A percentile compares a stretch with the other conserved stretches of the same genome.
Evolutionary conservation across 2,113 vertebrate genomes (phyloP).

Genomic region (Microtus richardsoni): DNA sequence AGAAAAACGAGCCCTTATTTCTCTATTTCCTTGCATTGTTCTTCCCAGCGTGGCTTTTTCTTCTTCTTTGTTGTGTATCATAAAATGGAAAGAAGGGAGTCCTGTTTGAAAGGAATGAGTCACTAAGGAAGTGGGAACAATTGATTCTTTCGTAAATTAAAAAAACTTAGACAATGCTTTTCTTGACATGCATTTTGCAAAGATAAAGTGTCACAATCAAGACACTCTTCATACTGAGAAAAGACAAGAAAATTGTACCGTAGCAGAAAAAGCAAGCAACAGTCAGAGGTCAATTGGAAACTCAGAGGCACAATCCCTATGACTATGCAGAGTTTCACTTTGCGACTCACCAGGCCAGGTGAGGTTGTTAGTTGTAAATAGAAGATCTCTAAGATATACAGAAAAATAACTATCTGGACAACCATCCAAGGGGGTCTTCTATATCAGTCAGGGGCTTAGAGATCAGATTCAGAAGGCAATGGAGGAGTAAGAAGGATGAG

Average conservation of each 20-base stretch:
- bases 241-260: conserved; percentile 36
- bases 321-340: conserved; percentile 12
- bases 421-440: neutral
- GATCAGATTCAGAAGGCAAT: neutral
- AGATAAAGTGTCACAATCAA: conserved; percentile 5
- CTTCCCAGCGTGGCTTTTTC: neutral
- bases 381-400: conserved; percentile 41
- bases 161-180: conserved; percentile 52
- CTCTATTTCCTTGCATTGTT: neutral
- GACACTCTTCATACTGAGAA: conserved; percentile 38
- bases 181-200: conserved; percentile 16
- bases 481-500: neutral
- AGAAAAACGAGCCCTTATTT: neutral
- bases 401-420: conserved; percentile 48
- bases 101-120: conserved; percentile 50
- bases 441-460: neutral
- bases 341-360: neutral
- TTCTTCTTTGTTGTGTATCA: conserved; percentile 46
- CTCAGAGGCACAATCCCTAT: neutral
- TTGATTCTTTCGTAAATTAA: conserved; percentile 46
- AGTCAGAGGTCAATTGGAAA: neutral
- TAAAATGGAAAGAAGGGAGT: conserved; percentile 22
- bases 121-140: conserved; percentile 25
- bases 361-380: conserved; percentile 23
- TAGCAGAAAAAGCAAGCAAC: conserved; percentile 12